Base-by-base conservation (phyloP, 2,888 invertebrate genomes). In the Poecilobothrus nobilitatus region DNA sequence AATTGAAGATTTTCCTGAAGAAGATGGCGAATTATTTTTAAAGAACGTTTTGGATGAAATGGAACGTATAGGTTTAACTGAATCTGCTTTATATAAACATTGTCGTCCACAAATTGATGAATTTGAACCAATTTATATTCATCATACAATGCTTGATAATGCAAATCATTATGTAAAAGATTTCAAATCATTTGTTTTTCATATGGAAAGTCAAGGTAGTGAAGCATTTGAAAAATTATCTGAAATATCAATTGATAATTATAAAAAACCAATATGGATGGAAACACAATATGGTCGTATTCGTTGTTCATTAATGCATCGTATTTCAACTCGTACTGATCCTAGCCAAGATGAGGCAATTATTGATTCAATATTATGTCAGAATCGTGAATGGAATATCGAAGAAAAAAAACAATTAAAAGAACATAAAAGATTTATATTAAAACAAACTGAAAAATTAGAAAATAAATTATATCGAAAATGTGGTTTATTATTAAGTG, bases 361-460 rank as follows among this genome's bases (percentile, higher is more conserved):
- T 27, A 73, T 80, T 2, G 76, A 78, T 15, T 74, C 76, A 70
- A 75, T 81, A 0, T 81, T 81, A 66, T 80, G 81, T 71, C 80
- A 77, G 66, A 76, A 79, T 12, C 79, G 81, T 1, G 80, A 81
- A 27, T 73, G 73, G 62, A 76, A 78, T 67, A 72, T 74, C 0
- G 79, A 79, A 6, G 78, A 78, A 33, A 75, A 77, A 0, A 75
- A 78, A n/a, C 78, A 80, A n/a, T 69, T 78, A 3, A 81, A 81
- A 69, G 78, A 80, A 64, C 80, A 80, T 71, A 81, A 81, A 70
- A 79, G 81, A 41, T 80, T 79, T 69, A 81, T 81, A 70, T 72
- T 81, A 3, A 81, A 81, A 62, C 81, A 81, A 72, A 81, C 81
- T 0, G 81, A 81, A 53, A 81, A 79, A 69, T 71, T 81, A 41